Evolutionary conservation across 2,888 invertebrate genomes (phyloP), one percentile per base, ranked within the genome.

Genomic region (Ectobius pallidus): DNA sequence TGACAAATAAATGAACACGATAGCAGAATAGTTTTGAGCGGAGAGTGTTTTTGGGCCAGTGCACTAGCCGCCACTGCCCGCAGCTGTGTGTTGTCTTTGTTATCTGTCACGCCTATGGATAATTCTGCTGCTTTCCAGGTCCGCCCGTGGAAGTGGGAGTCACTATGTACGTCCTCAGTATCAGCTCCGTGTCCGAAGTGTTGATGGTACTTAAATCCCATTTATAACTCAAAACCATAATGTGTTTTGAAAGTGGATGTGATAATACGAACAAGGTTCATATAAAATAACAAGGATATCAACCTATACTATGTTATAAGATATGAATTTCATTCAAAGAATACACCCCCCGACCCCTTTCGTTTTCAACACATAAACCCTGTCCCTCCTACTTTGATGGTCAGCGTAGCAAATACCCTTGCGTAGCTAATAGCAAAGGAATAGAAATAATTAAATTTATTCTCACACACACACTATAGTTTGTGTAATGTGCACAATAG

Each of bases 111-210:
- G 67, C 67, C 67, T 46, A 32, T 27, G 42, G 32, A 6, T 70
- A 39, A 46, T 55, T 67, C 58, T 74, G 65, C 44, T 73, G 61
- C 69, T 62, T 91, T 94, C 86, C 93, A 96, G 96, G 95, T 91
- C 93, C 93, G 86, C 95, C 97, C 84, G 97, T 97, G 88, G 95
- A 95, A 87, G 96, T 97, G 86, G 95, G 96, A 86, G 95, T 97
- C 88, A 96, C 96, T 88, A 95, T 97, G 93, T 96, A 95, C 90
- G 96, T 97, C 88, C 92, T 96, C 88, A 95, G 95, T 89, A 97
- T 97, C 91, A 95, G 95, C 89, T 95, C 96, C 86, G 94, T 97
- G 87, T 96, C 96, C 87, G 97, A 97, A 92, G 96, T 96, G 87
- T 92, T 95, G 90, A 97, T 96, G 96, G 96, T 96, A 93, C 86